These are phyloP conservation scores for Silurus glanis DNA, from an alignment of 2,113 vertebrate species.

Conservation along the genomic window DNA sequence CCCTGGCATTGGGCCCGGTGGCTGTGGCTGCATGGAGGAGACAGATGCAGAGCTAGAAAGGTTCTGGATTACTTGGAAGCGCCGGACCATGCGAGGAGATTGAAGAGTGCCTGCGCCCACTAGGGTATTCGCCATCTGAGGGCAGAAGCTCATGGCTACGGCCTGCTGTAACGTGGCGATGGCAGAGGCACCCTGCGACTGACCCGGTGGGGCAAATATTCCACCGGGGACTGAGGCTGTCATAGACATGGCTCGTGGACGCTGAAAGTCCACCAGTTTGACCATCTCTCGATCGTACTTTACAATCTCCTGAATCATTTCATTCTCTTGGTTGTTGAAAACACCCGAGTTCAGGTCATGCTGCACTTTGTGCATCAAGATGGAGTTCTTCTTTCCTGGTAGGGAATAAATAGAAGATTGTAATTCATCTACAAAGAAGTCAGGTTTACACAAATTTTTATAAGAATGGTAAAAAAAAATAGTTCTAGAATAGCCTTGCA, in stretches of 20 bases:
- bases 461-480: background rate
- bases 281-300: constrained; percentile 98
- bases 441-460: background rate
- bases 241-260: constrained; percentile 82
- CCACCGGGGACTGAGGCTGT: constrained; percentile 72
- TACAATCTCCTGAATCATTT: constrained; percentile 98
- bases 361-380: constrained; percentile 94
- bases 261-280: constrained; percentile 87
- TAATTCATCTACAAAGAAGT: background rate
- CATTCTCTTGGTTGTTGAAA: constrained; percentile 96
- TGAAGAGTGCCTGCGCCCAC: constrained; percentile 83
- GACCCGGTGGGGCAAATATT: constrained; percentile 76
- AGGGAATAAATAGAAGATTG: background rate
- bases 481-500: constrained; percentile 1
- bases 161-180: constrained; percentile 95
- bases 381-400: constrained; percentile 95
- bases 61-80: constrained; percentile 83
- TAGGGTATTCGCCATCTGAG: constrained; percentile 86
- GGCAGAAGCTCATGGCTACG: constrained; percentile 97
- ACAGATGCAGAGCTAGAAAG: constrained; percentile 78
- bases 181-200: constrained; percentile 82
- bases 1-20: constrained; percentile 66
- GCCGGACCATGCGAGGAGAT: constrained; percentile 85
- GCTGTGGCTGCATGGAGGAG: constrained; percentile 80
- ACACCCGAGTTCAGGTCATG: constrained; percentile 93